Evolutionary conservation across 2,888 invertebrate species (phyloP).

Genomic region (Halocaridina rubra): DNA sequence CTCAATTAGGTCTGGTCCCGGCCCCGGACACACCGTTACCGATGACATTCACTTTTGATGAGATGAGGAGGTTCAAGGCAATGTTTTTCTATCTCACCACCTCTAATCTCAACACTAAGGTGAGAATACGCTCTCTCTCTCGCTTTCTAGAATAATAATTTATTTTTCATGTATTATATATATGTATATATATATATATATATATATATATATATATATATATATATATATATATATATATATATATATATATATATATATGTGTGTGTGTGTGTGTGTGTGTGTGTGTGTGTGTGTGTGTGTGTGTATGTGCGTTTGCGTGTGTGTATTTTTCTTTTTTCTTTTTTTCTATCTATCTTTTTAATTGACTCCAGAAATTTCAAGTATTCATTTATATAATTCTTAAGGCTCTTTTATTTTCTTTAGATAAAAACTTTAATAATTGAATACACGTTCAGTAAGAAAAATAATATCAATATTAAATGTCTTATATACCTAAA

Average conservation of each 20-base stretch:
- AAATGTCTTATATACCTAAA: too few species aligned
- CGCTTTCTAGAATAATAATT: too few species aligned
- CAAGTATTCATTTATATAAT: too few species aligned
- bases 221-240: neutral
- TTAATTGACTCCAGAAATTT: too few species aligned
- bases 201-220: neutral
- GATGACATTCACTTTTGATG: conserved; percentile 47
- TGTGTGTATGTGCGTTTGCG: neutral
- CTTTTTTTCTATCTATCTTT: too few species aligned
- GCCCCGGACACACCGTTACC: conserved; percentile 25
- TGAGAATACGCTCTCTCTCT: neutral
- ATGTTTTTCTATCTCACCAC: conserved; percentile 39
- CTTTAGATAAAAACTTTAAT: too few species aligned
- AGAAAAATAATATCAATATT: too few species aligned
- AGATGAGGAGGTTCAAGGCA: conserved; percentile 34
- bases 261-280: neutral
- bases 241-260: neutral
- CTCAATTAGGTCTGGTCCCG: conserved; percentile 22
- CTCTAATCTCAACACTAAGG: conserved; percentile 6
- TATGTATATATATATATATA: neutral
- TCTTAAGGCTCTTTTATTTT: too few species aligned
- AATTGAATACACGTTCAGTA: too few species aligned
- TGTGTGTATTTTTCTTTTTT: too few species aligned
- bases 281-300: neutral
- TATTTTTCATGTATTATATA: too few species aligned